Conservation (phyloP, 2,797 vertebrate species). For the Chrosomus eos region DNA sequence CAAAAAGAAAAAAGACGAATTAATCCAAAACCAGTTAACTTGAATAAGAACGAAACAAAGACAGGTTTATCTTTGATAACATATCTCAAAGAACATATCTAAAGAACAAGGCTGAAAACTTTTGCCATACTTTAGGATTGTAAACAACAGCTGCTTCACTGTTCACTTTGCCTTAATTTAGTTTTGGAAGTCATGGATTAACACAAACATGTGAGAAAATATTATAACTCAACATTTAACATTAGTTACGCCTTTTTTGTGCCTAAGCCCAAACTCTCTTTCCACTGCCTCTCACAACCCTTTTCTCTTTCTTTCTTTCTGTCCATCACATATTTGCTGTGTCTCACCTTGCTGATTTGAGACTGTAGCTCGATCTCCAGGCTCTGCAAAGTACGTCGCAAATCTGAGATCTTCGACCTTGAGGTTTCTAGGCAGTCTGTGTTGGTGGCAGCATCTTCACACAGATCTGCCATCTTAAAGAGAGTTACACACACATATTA, state of each 20-base stretch:
- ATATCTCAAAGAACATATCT: too few species aligned
- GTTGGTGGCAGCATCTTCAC: slow-evolving; percentile 74
- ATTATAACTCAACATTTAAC: background rate
- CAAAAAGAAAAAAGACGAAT: background rate
- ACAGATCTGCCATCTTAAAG: slow-evolving; percentile 74
- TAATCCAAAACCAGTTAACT: background rate
- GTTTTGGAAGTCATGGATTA: background rate
- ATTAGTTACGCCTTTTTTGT: background rate
- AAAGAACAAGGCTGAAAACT: background rate
- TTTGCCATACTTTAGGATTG: background rate
- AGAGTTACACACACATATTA: slow-evolving; percentile 2
- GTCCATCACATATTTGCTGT: background rate
- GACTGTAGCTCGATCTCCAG: slow-evolving; percentile 94
- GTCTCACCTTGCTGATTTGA: slow-evolving; percentile 87
- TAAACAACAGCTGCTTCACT: background rate
- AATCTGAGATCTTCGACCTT: slow-evolving; percentile 84
- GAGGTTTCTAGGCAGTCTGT: slow-evolving; percentile 79
- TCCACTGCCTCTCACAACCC: background rate
- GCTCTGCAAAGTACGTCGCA: slow-evolving; percentile 87
- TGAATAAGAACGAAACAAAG: background rate
- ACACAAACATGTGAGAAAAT: background rate
- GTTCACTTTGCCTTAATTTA: background rate
- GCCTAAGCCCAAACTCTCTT: background rate
- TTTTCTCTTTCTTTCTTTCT: background rate
- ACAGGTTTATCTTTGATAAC: background rate